phyloP scores from a whole-genome alignment of 1,140 invertebrate species.

The Bombus difficillimus region DNA sequence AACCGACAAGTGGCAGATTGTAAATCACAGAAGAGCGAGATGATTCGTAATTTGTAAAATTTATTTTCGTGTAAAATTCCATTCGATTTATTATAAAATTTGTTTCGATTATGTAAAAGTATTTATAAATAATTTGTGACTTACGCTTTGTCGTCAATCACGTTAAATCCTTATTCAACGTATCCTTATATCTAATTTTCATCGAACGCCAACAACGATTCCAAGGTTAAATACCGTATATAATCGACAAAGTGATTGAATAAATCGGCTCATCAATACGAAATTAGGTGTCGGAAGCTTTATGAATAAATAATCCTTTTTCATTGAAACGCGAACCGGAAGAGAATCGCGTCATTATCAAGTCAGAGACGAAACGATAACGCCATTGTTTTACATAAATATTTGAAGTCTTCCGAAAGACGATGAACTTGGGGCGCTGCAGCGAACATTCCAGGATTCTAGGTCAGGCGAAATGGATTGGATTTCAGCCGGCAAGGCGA shows the following conservation, averaged over 20 bases:
- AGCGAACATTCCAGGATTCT: conserved; percentile 55
- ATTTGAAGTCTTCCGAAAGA: not conserved
- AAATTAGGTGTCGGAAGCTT: not conserved
- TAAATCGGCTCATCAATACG: not conserved
- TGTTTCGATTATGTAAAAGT: not conserved
- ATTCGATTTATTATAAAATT: too few species aligned
- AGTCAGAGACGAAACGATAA: not conserved
- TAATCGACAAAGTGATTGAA: too few species aligned
- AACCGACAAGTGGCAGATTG: not conserved
- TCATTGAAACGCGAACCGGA: not conserved
- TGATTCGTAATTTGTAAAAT: too few species aligned
- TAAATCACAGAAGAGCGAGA: too few species aligned
- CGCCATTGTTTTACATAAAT: conserved; percentile 36
- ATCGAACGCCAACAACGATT: too few species aligned
- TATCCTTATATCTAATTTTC: too few species aligned
- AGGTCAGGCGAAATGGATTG: conserved; percentile 71
- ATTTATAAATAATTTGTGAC: not conserved
- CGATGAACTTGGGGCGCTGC: conserved; percentile 48
- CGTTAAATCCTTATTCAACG: too few species aligned
- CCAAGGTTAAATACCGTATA: too few species aligned
- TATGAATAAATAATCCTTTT: not conserved
- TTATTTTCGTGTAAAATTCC: too few species aligned
- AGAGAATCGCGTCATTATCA: not conserved
- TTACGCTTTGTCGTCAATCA: too few species aligned
- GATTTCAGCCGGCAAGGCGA: conserved; percentile 50